Evolutionary conservation across 1,140 invertebrate species (phyloP), one percentile per base, ranked within the genome.

Genomic region (Calephelis virginiensis): DNA sequence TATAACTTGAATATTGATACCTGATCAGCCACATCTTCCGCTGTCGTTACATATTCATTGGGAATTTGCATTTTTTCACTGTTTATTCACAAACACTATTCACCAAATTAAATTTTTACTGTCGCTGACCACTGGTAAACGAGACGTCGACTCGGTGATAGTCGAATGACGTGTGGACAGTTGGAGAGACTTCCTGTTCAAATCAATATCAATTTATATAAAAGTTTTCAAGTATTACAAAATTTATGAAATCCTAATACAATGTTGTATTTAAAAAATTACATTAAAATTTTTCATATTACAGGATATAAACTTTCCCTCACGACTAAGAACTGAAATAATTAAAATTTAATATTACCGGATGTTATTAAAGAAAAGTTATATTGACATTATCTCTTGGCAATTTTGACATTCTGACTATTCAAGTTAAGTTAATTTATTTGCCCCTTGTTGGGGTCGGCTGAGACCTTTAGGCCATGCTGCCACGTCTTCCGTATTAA

Each of bases 1-100:
- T 37, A 59, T 7, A 7, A 56, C 50, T 38, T 11, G 0, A n/a
- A 38, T 3, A 12, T 66, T 60, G 64, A 72, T 93, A 98, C 98
- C 95, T 98, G 96, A 92, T 99, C 98, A 66, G 97, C 97, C 79
- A 98, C 92, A 92, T 99, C 97, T 93, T 99, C 97, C 50, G 97
- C 97, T 85, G 95, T 97, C 68, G 96, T 94, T 80, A 98, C 93
- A 82, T 97, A 94, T 93, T 98, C 96, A 91, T 96, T 96, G 89
- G 96, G 95, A 91, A 94, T 94, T 93, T 94, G 94, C 95, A 96
- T 97, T 91, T 93, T 94, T 75, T 68, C 77, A 71, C 68, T 72
- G 70, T 74, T 56, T 78, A 77, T 73, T 76, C 82, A 84, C 76
- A 74, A 77, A 72, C 81, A 87, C 84, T 81, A 81, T 72, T n/a